Evolutionary conservation across 2,888 invertebrate species (phyloP), one percentile per base, ranked within the genome.

Genomic region (Nineta flava): DNA sequence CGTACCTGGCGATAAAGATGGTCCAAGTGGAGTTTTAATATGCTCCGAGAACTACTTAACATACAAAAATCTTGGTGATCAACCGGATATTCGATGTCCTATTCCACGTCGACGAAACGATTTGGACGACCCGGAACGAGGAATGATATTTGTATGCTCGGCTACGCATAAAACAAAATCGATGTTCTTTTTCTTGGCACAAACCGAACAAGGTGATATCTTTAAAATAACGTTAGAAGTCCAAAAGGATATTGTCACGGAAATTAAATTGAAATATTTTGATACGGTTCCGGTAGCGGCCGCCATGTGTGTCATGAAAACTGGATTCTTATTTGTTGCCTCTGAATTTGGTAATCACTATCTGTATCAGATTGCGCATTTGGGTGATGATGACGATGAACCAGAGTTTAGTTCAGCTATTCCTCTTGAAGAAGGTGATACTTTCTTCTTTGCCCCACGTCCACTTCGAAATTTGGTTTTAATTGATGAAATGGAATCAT

Each of bases 281-380:
- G 99, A 99, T 64, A 99, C 99, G 0, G 95, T 97, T 3, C 96
- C 99, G 7, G 93, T 96, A 3, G 93, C 99, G 1, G 79, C 90
- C 15, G 81, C 95, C 0, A 88, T 99, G 88, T 96, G 96, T 70
- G 97, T 99, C 26, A 71, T 99, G 53, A 97, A 97, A 67, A 97
- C 97, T 50, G 99, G 99, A 2, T 99, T 99, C 65, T 71, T 99
- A 15, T 99, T 99, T 71, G 90, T 97, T 9, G 97, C 97, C 1
- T 87, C 92, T 26, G 99, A 99, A 71, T 99, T 97, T 78, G 97
- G 97, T 59, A 99, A 99, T 72, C 99, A 99, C 94, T 96, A 91
- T 62, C 68, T 99, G 15, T 99, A 97, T 64, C 97, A 99, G 75
- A 99, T 99, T 63, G 95, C 97, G n/a, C 94, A 95, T 70, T 74